These are phyloP conservation scores for Cephalopterus ornatus DNA, from an alignment of 2,113 vertebrate species.

Conservation along the genomic window DNA sequence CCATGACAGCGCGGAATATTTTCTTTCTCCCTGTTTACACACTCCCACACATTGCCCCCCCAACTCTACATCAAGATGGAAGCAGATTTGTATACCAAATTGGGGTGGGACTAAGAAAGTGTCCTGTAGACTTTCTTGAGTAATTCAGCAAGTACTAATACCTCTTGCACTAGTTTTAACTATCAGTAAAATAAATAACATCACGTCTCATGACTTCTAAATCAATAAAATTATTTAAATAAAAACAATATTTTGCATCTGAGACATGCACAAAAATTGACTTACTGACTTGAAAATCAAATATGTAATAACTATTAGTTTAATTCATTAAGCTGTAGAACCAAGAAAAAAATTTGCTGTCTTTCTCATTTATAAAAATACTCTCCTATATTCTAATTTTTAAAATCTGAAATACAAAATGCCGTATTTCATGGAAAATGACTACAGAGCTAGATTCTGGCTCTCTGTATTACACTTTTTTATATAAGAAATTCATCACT, in stretches of 20 bases:
- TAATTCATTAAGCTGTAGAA: background rate
- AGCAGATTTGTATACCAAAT: background rate
- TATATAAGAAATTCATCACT: background rate
- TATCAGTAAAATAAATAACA: background rate
- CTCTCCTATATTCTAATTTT: background rate
- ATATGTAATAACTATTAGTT: background rate
- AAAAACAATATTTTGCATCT: background rate
- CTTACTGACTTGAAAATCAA: background rate
- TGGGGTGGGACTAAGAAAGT: background rate
- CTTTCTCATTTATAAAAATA: background rate
- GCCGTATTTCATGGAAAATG: background rate
- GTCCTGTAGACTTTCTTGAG: background rate
- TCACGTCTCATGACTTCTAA: background rate
- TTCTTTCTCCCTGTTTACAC: background rate
- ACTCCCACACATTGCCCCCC: too few relatives aligned
- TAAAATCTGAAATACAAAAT: background rate
- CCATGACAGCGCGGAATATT: background rate
- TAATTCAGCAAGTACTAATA: background rate
- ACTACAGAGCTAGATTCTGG: background rate
- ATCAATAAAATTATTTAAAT: background rate
- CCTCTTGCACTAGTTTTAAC: background rate
- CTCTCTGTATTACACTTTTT: background rate
- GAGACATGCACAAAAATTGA: background rate
- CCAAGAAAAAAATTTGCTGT: fast-evolving
- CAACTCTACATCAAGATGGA: background rate